Conservation (phyloP, 2,888 invertebrate genomes). For the Chloroclystis v-ata region DNA sequence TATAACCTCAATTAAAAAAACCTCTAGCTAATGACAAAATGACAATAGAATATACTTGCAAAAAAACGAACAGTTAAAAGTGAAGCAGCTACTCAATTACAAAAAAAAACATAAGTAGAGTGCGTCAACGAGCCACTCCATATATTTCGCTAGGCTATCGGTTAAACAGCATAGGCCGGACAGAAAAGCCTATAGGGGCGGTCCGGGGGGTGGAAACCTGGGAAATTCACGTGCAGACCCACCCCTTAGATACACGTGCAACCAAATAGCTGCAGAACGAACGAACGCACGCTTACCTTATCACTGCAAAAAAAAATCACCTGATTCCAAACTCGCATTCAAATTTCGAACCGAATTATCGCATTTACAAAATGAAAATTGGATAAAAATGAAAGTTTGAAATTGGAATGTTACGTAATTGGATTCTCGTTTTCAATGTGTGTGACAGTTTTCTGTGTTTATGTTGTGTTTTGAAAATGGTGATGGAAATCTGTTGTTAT, state of each 20-base stretch:
- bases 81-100: no score
- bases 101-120: neutral
- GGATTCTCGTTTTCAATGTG: no score
- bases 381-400: neutral
- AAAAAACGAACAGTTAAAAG: no score
- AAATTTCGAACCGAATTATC: slow-evolving; percentile 1
- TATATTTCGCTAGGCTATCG: slow-evolving; percentile 57
- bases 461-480: neutral
- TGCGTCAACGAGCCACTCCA: slow-evolving; percentile 52
- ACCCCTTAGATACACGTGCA: slow-evolving; percentile 72
- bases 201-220: slow-evolving; percentile 77
- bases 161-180: slow-evolving; percentile 78
- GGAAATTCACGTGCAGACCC: slow-evolving; percentile 75
- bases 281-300: slow-evolving; percentile 69
- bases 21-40: neutral
- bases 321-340: no score
- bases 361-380: neutral
- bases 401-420: slow-evolving; percentile 1
- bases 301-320: slow-evolving; percentile 62
- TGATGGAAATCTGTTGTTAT: slow-evolving; percentile 6
- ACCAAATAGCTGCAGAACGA: slow-evolving; percentile 71
- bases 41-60: no score
- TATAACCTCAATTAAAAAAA: neutral
- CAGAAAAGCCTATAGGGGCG: slow-evolving; percentile 79
- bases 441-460: no score